Conservation (phyloP, 2,113 vertebrate genomes). For the Grallaria varia region DNA sequence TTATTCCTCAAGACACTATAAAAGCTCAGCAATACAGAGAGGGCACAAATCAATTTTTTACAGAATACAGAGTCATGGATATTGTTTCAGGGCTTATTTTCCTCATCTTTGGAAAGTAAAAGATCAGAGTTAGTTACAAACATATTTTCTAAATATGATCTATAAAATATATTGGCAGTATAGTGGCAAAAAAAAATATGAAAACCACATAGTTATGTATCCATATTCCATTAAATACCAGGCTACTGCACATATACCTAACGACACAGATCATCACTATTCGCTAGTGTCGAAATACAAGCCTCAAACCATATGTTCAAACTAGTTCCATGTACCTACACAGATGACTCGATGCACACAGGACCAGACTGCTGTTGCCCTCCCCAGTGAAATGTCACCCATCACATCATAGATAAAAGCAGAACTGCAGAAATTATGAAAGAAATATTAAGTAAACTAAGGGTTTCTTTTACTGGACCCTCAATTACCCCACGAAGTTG, state of each 20-base stretch:
- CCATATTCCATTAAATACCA: neutral
- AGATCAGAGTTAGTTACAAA: neutral
- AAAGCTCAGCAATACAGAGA: neutral
- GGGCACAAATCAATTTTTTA: neutral
- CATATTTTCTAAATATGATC: neutral
- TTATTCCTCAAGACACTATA: neutral
- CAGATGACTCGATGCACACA: accelerated
- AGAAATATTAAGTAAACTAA: neutral
- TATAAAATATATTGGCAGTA: neutral
- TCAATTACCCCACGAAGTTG: neutral
- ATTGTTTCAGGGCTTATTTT: neutral
- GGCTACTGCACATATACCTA: neutral
- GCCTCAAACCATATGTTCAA: neutral
- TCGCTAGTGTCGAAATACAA: neutral
- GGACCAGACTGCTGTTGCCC: neutral
- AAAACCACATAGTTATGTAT: neutral
- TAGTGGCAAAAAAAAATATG: neutral
- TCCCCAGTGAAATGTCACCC: neutral
- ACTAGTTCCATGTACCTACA: neutral
- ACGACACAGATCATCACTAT: neutral
- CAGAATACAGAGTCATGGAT: neutral
- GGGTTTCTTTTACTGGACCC: neutral
- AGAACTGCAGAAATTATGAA: neutral
- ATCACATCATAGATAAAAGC: neutral
- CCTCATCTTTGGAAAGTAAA: neutral